These are phyloP conservation scores for Platycheirus albimanus DNA, from an alignment of 2,888 invertebrate species.

Conservation along the genomic window DNA sequence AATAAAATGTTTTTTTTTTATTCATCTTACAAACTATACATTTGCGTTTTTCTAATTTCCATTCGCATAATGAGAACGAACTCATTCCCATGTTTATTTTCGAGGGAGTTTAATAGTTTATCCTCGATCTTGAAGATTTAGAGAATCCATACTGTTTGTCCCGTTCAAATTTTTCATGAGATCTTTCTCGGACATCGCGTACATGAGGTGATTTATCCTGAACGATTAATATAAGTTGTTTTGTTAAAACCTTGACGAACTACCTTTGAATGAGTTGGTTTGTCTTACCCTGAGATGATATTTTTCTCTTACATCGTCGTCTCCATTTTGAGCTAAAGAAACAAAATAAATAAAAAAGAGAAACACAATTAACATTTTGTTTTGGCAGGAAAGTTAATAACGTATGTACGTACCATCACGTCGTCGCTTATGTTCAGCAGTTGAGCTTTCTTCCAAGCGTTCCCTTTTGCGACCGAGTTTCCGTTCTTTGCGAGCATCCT, in stretches of 20 bases:
- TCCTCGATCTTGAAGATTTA: slow-evolving; percentile 81
- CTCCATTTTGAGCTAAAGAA: slow-evolving; percentile 87
- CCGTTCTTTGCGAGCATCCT: slow-evolving; percentile 91
- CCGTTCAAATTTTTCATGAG: slow-evolving; percentile 89
- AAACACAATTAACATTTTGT: slow-evolving; percentile 8
- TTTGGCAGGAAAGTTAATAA: neutral
- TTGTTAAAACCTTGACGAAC: slow-evolving; percentile 55
- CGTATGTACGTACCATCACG: slow-evolving; percentile 86
- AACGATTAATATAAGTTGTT: slow-evolving; percentile 71
- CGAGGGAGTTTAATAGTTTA: slow-evolving; percentile 76
- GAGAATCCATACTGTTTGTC: slow-evolving; percentile 92
- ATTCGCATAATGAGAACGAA: no score
- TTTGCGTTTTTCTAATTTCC: neutral
- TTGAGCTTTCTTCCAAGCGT: slow-evolving; percentile 87
- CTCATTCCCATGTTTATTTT: no score
- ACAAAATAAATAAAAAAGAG: slow-evolving; percentile 44
- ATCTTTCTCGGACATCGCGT: slow-evolving; percentile 86
- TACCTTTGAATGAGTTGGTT: slow-evolving; percentile 57
- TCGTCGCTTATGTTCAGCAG: slow-evolving; percentile 89
- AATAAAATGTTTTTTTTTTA: slow-evolving; percentile 15
- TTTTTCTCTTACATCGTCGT: slow-evolving; percentile 89
- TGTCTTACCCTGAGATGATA: slow-evolving; percentile 88
- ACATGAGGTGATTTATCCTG: slow-evolving; percentile 92
- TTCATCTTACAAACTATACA: slow-evolving; percentile 55
- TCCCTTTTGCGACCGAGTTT: slow-evolving; percentile 92